Evolutionary conservation across 2,888 invertebrate species (phyloP), one percentile per base, ranked within the genome.

Genomic region (Drosophila parthenogenetica): DNA sequence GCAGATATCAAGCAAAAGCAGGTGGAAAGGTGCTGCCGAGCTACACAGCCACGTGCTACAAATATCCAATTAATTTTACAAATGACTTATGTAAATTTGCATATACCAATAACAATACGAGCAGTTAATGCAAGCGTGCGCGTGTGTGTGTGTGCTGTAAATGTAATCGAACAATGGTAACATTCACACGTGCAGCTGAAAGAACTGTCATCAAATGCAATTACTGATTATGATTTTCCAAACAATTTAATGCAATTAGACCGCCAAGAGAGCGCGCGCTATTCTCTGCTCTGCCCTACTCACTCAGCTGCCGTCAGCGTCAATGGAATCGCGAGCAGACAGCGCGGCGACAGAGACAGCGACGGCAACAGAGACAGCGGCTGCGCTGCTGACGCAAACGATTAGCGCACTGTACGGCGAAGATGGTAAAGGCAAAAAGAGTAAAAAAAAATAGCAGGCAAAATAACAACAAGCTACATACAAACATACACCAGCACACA

Each of bases 191-290:
- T 65, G 63, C 51, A 69, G 43, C 45, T 48, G 13, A 58, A 60
- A 55, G 40, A 87, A 72, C 80, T 77, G 77, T 82, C 85, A 76
- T 81, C 76, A 89, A 87, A 87, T 77, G 76, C 89, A 87, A 90
- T 89, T 89, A 85, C 87, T 69, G 85, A 83, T 89, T 87, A 89
- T 90, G 85, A 89, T 90, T 90, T 89, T 90, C 87, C 85, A 89
- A 89, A 89, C 89, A 90, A 90, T 89, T 89, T 89, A 90, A 90
- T 90, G 79, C 88, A 89, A 88, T 88, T 88, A 88, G 78, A 77
- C 73, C 73, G 69, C 72, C 54, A 72, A 77, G 75, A 79, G 79
- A 53, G 55, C 59, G 58, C 59, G 66, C 55, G 40, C 49, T 42
- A 48, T 40, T 42, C 54, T 39, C 14, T 2, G 39, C 43, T 42